A percentile compares a stretch with the other conserved stretches of the same genome.
These are phyloP conservation scores for Agrotis segetum DNA, from an alignment of 2,888 invertebrate species.

Conservation along the genomic window DNA sequence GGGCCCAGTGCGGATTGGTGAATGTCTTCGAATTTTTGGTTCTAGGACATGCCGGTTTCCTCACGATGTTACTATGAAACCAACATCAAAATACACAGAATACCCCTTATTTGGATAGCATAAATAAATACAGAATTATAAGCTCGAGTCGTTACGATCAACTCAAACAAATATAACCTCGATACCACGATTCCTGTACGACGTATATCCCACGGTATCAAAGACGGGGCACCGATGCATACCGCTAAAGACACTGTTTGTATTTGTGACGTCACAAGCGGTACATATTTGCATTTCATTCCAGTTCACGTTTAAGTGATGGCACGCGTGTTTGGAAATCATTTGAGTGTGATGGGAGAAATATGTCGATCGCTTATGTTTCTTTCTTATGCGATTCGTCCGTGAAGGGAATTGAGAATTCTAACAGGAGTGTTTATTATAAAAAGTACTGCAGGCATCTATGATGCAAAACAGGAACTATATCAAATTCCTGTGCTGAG, in stretches of 20 bases:
- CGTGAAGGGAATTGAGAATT: neutral
- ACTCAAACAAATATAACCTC: slow-evolving; percentile 6
- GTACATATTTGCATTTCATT: slow-evolving; percentile 55
- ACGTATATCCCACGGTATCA: slow-evolving; percentile 10
- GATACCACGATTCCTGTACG: slow-evolving; percentile 1
- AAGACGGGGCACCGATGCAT: slow-evolving; percentile 15
- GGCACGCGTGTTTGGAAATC: slow-evolving; percentile 27
- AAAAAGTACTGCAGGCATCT: no score
- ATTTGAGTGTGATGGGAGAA: slow-evolving; percentile 29
- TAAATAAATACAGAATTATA: neutral
- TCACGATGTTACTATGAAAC: no score
- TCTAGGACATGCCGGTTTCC: no score
- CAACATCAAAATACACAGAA: no score
- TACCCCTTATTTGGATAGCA: neutral
- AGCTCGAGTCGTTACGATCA: neutral
- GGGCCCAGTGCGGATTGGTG: no score
- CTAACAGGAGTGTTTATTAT: no score
- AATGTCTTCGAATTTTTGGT: no score
- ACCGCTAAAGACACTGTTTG: slow-evolving; percentile 31
- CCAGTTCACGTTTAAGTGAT: slow-evolving; percentile 39
- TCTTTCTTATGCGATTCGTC: no score
- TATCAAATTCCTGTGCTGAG: no score
- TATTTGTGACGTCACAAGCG: slow-evolving; percentile 35
- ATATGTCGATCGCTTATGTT: neutral
- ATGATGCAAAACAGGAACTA: no score